Base-by-base conservation (phyloP, 1,140 invertebrate genomes). In the Coboldia fuscipes region DNA sequence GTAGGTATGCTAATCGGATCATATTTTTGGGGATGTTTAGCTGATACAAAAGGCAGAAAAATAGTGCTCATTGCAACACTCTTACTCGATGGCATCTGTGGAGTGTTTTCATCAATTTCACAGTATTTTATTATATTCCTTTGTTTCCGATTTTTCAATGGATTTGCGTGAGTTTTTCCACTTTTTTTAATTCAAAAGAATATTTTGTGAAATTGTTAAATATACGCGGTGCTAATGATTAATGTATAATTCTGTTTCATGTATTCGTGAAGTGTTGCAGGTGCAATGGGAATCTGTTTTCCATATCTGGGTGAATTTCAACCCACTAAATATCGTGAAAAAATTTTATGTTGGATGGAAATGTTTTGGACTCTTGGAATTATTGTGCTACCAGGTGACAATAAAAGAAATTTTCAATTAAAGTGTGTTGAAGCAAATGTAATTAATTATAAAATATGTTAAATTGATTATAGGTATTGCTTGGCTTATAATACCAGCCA, bases 21-120 rank as follows among this genome's bases (percentile, higher is more conserved):
- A n/a, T 84, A 83, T 57, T 72, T 85, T 51, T 86, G 81, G 81
- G 82, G 82, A 21, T 81, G 74, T 40, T 58, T 86, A 42, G 81
- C 81, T 39, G 83, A 88, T 53, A 76, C 73, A 0, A 71, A 73
- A 42, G 83, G 83, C 1, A 65, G 83, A 17, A 72, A 76, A 47
- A 50, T 70, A 7, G 73, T 83, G 12, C 54, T 86, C 34, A 72
- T 84, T 26, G 70, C 69, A 12, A 75, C 79, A 0, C 61, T 85
- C 28, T 49, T 81, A 4, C 62, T 83, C 45, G 82, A 85, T 48
- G 79, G 76, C 30, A 46, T 81, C 3, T 69, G 72, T 33, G 77
- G 76, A 10, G 54, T 84, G 24, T 37, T 69, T 2, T 83, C 79
- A 3, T 80, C 77, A 17, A 65, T 83, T 38, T 68, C 77, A 12